phyloP scores from a whole-genome alignment of 2,797 vertebrate genomes.

The Coracias cyanogaster region DNA sequence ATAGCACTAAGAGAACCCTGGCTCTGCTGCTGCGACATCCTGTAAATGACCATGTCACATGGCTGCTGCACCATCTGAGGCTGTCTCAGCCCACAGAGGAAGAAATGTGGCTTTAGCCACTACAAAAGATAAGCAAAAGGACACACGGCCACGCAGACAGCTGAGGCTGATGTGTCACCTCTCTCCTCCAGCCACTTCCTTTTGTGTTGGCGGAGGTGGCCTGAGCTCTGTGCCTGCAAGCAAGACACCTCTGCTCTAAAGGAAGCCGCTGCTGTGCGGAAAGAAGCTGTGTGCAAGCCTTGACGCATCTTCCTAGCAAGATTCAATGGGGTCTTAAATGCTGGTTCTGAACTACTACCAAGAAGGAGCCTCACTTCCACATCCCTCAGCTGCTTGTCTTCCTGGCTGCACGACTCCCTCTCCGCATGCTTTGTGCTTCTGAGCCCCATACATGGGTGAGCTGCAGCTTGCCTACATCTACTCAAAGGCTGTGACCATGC shows the following conservation, averaged over 20 bases:
- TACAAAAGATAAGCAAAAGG: background rate
- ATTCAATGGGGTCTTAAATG: background rate
- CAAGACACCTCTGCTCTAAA: background rate
- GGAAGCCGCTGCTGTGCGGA: background rate
- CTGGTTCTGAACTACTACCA: background rate
- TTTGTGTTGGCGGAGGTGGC: background rate
- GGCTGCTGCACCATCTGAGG: background rate
- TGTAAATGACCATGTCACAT: accelerated
- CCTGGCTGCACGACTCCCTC: background rate
- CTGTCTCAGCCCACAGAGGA: background rate
- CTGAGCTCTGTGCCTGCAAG: accelerated
- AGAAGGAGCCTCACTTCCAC: background rate
- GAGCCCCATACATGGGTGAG: background rate
- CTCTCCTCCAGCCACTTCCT: background rate
- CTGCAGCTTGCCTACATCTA: background rate
- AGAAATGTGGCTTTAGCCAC: background rate
- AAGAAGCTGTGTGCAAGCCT: background rate
- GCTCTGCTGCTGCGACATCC: background rate
- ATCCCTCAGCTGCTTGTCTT: background rate
- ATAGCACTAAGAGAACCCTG: background rate
- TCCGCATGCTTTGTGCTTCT: background rate
- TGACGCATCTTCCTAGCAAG: background rate
- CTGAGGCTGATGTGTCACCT: background rate
- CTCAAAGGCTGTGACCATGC: background rate
- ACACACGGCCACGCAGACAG: background rate